A percentile compares a stretch with the other conserved stretches of the same genome.
Evolutionary conservation across 2,888 invertebrate species (phyloP).

Genomic region (Hydropsyche betteni): DNA sequence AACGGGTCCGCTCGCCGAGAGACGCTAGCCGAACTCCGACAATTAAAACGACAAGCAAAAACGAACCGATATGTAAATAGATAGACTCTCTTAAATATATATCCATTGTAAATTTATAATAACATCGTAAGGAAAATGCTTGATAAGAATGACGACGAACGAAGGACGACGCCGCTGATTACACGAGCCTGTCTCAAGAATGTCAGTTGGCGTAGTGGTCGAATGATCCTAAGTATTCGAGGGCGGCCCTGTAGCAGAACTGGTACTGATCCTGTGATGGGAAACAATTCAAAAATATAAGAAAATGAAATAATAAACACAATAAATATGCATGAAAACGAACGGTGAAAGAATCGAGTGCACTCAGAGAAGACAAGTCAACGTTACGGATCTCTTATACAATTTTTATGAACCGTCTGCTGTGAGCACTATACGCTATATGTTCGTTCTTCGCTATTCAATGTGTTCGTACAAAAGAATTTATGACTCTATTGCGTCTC

Average conservation of each 20-base stretch:
- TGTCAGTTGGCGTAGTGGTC: constrained; percentile 92
- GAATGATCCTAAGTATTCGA: constrained; percentile 98
- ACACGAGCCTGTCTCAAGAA: constrained; percentile 63
- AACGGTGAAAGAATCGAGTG: too few species aligned
- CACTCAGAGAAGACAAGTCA: too few species aligned
- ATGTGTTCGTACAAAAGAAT: too few species aligned
- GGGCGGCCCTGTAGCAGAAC: constrained; percentile 98
- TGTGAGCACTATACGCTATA: too few species aligned
- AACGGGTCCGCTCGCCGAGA: too few species aligned
- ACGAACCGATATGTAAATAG: constrained; percentile 13
- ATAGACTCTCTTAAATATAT: constrained; percentile 16
- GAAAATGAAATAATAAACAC: too few species aligned
- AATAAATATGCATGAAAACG: too few species aligned
- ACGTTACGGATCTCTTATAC: too few species aligned
- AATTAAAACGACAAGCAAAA: constrained; percentile 4
- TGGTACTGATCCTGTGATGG: constrained; percentile 93
- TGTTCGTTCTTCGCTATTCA: too few species aligned
- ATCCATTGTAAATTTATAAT: constrained; percentile 26
- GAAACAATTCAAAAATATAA: not conserved
- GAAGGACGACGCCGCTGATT: constrained; percentile 53
- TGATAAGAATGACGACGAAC: constrained; percentile 27
- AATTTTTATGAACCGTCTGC: too few species aligned
- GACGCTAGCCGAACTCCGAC: too few species aligned
- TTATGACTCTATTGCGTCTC: too few species aligned
- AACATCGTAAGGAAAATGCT: constrained; percentile 6